A percentile compares a stretch with the other conserved stretches of the same genome.
phyloP scores from a whole-genome alignment of 1,140 invertebrate genomes.

The Drosophila persimilis region DNA sequence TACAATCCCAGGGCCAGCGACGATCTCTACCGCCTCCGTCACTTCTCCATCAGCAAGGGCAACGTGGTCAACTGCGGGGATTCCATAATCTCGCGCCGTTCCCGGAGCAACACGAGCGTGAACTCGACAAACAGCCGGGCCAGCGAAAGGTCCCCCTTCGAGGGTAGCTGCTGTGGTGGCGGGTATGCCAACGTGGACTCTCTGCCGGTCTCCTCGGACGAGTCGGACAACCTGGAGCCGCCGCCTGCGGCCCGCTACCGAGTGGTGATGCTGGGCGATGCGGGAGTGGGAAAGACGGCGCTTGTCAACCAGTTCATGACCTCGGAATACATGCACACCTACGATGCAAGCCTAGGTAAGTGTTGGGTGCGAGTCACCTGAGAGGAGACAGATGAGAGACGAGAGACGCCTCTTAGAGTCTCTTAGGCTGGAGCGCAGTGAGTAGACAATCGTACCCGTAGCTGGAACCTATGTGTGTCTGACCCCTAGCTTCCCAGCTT shows the following conservation, averaged over 20 bases:
- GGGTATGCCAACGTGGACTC: slow-evolving; percentile 89
- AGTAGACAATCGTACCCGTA: slow-evolving; percentile 48
- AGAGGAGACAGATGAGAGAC: neutral
- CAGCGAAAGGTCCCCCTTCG: slow-evolving; percentile 91
- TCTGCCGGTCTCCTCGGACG: slow-evolving; percentile 85
- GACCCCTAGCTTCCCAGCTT: slow-evolving; percentile 63
- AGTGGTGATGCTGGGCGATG: slow-evolving; percentile 92
- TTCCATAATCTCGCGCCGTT: slow-evolving; percentile 91
- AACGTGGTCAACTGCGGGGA: slow-evolving; percentile 94
- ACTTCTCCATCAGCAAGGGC: slow-evolving; percentile 94
- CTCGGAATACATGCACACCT: slow-evolving; percentile 96
- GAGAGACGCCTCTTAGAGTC: neutral
- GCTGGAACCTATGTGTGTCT: slow-evolving; percentile 69
- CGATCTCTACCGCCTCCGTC: slow-evolving; percentile 92
- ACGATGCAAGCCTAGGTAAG: slow-evolving; percentile 93
- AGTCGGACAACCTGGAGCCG: slow-evolving; percentile 83
- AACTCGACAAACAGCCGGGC: slow-evolving; percentile 91
- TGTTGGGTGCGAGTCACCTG: slow-evolving; percentile 19
- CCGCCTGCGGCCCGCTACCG: slow-evolving; percentile 84
- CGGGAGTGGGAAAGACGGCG: slow-evolving; percentile 94
- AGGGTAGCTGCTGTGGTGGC: slow-evolving; percentile 92
- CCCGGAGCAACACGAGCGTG: slow-evolving; percentile 92
- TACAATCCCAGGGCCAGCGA: slow-evolving; percentile 92
- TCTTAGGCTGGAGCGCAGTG: slow-evolving; percentile 38
- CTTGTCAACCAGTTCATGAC: slow-evolving; percentile 96